Percentiles rank a stretch among this genome's conserved stretches.
Conservation (phyloP, 2,888 invertebrate genomes). For the Nomada hirtipes region DNA sequence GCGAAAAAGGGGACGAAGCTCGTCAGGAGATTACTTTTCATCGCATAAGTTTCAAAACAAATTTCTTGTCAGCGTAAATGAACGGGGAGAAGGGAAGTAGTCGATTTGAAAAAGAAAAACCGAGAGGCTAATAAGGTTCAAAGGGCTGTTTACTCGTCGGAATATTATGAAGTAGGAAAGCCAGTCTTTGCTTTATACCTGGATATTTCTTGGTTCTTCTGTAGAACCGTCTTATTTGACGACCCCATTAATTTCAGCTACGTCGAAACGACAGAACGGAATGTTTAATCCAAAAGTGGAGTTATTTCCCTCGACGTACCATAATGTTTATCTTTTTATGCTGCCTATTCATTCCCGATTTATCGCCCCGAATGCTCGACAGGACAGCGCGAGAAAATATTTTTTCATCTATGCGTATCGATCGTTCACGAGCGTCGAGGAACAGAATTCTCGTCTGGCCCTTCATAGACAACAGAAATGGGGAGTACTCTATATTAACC, state of each 20-base stretch:
- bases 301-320: background rate
- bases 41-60: slow-evolving; percentile 37
- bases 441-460: background rate
- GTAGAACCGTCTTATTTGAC: slow-evolving; percentile 3
- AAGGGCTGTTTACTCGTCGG: slow-evolving; percentile 29
- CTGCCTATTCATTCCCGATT: slow-evolving; percentile 17
- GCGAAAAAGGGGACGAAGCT: background rate
- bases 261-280: slow-evolving; percentile 13
- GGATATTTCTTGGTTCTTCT: background rate
- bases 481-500: slow-evolving; percentile 42
- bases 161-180: slow-evolving; percentile 23
- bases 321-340: background rate
- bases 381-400: slow-evolving; percentile 15
- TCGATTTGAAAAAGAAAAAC: background rate
- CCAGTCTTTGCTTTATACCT: background rate
- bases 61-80: slow-evolving; percentile 4
- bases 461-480: slow-evolving; percentile 40
- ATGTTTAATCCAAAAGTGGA: slow-evolving; percentile 11
- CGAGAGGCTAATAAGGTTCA: slow-evolving; percentile 38
- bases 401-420: slow-evolving; percentile 31
- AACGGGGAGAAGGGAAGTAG: background rate
- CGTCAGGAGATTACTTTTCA: slow-evolving; percentile 20
- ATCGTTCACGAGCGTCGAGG: slow-evolving; percentile 23
- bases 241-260: slow-evolving; percentile 43
- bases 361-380: slow-evolving; percentile 13